Evolutionary conservation across 2,797 vertebrate species (phyloP), one percentile per base, ranked within the genome.

Genomic region (Pangasius macronema): DNA sequence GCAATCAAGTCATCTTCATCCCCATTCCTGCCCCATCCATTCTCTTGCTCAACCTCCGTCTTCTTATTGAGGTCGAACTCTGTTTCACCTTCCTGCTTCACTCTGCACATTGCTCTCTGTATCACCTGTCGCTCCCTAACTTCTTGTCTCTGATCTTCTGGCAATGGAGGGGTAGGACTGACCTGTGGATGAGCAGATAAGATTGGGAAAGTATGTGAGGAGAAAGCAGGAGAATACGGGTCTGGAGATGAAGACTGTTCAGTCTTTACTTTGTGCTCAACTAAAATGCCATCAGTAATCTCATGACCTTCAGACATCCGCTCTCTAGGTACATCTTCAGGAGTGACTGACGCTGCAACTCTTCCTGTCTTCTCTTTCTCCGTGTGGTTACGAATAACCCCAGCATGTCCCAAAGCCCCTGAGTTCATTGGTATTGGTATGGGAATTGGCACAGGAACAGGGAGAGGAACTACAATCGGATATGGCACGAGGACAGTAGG

Each of bases 401-500:
- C 97, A 0, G 96, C 94, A 5, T 98, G 97, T 95, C 95, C 97
- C 86, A 95, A 53, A 93, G 97, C 0, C 96, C 95, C 6, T 97
- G 97, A 94, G 95, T 96, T 96, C 0, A 96, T 90, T 89, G 96
- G 97, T 93, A 99, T 96, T 22, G 98, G 98, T 83, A 99, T 97
- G 18, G 98, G 98, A 90, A 99, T 99, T 49, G 98, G 98, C 91
- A 99, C 98, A 70, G 98, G 98, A 63, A 99, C 96, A 0, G 98
- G 98, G 87, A 99, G 90, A 53, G 98, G 98, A 85, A 99, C 97
- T 72, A 99, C 97, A 80, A 99, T 97, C 0, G 98, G 98, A 92
- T 99, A 99, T 89, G 98, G 98, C 94, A 99, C 97, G 90, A 99
- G 93, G 88, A 99, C 93, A 85, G 97, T 99, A 0, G 98, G 97